Conservation (phyloP, 2,797 vertebrate species). For the Anas bahamensis region DNA sequence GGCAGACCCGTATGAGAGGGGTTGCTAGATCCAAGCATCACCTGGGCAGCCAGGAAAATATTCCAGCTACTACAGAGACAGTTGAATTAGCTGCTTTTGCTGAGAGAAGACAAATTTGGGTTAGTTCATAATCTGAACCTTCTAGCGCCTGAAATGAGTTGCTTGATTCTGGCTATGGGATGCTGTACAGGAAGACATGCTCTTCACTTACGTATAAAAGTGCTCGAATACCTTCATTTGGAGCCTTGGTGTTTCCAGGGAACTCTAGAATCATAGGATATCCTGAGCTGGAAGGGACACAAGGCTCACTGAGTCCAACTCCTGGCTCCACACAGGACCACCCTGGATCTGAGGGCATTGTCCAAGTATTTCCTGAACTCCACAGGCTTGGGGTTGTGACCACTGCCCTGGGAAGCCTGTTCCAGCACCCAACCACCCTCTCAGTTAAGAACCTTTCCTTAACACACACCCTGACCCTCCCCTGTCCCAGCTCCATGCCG, state of each 20-base stretch:
- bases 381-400: no score
- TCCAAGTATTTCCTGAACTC: no score
- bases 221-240: background rate
- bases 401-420: no score
- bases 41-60: background rate
- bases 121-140: background rate
- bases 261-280: background rate
- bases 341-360: no score
- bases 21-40: background rate
- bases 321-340: no score
- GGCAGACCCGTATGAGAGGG: background rate
- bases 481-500: no score
- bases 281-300: no score
- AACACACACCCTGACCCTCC: no score
- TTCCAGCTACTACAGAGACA: background rate
- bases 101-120: background rate
- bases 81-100: background rate
- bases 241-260: background rate
- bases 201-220: background rate
- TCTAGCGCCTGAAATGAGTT: background rate
- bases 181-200: rapidly evolving
- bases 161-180: background rate
- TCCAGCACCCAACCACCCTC: no score
- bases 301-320: no score
- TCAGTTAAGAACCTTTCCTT: no score